Evolutionary conservation across 2,888 invertebrate species (phyloP).

Genomic region (Cantharis rustica): DNA sequence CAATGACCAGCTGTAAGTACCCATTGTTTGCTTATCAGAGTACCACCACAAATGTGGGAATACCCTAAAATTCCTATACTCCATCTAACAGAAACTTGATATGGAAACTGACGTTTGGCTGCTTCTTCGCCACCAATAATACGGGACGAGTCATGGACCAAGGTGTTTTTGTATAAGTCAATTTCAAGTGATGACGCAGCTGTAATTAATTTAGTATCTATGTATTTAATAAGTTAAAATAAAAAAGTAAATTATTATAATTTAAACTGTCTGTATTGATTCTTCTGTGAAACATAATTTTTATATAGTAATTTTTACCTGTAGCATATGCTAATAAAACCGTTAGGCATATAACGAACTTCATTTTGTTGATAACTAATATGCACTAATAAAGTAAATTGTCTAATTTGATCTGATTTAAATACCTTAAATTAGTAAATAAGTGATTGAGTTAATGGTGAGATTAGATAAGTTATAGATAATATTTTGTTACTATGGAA

Average conservation of each 20-base stretch:
- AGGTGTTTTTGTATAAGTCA: constrained; percentile 6
- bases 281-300: neutral
- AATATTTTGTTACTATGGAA: neutral
- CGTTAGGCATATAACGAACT: neutral
- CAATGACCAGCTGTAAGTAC: constrained; percentile 60
- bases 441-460: neutral
- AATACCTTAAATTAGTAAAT: neutral
- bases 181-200: neutral
- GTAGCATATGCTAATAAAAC: neutral
- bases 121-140: constrained; percentile 57
- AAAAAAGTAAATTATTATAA: too few relatives aligned
- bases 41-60: constrained; percentile 57
- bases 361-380: neutral
- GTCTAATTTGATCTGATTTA: neutral
- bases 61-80: constrained; percentile 36
- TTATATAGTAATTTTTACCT: neutral
- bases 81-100: constrained; percentile 54
- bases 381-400: neutral
- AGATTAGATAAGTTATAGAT: neutral
- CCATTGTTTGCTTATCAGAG: constrained; percentile 50
- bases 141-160: constrained; percentile 33
- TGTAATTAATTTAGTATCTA: neutral
- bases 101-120: constrained; percentile 52
- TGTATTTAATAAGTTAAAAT: neutral
- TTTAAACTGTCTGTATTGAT: too few relatives aligned